Conservation (phyloP, 2,797 vertebrate genomes). For the Tauraco hartlaubi region DNA sequence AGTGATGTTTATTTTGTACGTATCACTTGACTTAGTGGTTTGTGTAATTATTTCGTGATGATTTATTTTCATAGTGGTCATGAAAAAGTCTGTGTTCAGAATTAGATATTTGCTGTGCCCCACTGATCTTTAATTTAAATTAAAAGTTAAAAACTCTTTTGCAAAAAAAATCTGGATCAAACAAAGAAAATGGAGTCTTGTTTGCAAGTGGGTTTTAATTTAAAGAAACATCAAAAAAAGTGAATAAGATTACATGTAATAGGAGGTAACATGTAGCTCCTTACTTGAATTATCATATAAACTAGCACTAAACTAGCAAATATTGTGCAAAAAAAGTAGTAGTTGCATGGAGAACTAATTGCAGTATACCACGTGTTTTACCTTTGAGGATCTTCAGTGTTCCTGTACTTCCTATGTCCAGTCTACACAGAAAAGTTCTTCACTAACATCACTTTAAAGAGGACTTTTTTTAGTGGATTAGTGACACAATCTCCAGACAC, state of each 20-base stretch:
- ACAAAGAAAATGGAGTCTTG: slow-evolving; percentile 40
- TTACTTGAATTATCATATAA: neutral
- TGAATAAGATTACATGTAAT: neutral
- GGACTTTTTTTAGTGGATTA: neutral
- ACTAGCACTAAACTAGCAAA: neutral
- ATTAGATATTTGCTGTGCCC: neutral
- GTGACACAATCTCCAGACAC: neutral
- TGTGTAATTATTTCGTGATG: neutral
- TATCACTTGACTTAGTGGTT: neutral
- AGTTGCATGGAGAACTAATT: neutral
- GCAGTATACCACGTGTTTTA: slow-evolving; percentile 1
- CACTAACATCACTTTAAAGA: neutral
- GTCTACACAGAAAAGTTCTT: neutral
- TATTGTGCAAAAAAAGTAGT: neutral
- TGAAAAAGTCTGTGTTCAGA: neutral
- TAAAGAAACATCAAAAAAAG: neutral
- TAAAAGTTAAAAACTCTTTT: neutral
- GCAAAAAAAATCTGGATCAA: neutral
- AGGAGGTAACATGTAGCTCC: neutral
- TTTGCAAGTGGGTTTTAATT: neutral
- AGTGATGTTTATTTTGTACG: neutral
- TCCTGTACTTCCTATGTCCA: neutral
- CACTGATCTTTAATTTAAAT: neutral
- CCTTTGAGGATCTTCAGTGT: slow-evolving; percentile 16
- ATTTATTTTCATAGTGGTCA: neutral